Base-by-base conservation (phyloP, 2,113 vertebrate species). In the Fregata magnificens region DNA sequence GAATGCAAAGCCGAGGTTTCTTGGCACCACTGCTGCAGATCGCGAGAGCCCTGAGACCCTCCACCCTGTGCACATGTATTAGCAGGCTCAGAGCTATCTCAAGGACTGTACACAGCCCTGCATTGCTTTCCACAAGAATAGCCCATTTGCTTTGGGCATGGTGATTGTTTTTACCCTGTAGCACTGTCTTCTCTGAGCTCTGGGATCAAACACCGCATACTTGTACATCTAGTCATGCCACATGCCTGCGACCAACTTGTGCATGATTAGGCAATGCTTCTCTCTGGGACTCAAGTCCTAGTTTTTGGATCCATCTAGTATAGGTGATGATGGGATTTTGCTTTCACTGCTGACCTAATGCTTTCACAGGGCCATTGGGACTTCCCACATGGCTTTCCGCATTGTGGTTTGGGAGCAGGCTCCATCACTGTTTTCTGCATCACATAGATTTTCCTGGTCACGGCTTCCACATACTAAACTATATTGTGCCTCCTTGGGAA, bases 1-100 rank as follows among this genome's bases (percentile, higher is more conserved):
- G 56, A 67, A 76, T 24, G 61, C 44, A 59, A 62, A 91, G 20
- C 61, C 63, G 84, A 89, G 24, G 13, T 45, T 69, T 86, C 29
- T 26, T 77, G 25, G 20, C 45, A 45, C 29, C 2, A 2, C 25
- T 56, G 25, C 42, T 59, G 9, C 44, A 71, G 67, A 52, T 40
- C 40, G 44, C 47, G 58, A 69, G 50, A 89, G 19, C 11, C n/a
- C 50, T 22, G 45, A 66, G 55, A 22, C 17, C 14, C 25, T 71
- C 38, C 8, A 50, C 5, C 4, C 6, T 0, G 1, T 69, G 44
- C 32, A 34, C 18, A 8, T 0, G 0, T 16, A 14, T 56, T 26
- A 56, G 8, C 26, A 82, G 45, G 19, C 44, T 77, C 14, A 45
- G 45, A 62, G 20, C 32, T 28, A 4, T 34, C 42, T 36, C 1